Evolutionary conservation across 2,797 vertebrate genomes (phyloP).

Genomic region (Microctenopoma steveboyesi): DNA sequence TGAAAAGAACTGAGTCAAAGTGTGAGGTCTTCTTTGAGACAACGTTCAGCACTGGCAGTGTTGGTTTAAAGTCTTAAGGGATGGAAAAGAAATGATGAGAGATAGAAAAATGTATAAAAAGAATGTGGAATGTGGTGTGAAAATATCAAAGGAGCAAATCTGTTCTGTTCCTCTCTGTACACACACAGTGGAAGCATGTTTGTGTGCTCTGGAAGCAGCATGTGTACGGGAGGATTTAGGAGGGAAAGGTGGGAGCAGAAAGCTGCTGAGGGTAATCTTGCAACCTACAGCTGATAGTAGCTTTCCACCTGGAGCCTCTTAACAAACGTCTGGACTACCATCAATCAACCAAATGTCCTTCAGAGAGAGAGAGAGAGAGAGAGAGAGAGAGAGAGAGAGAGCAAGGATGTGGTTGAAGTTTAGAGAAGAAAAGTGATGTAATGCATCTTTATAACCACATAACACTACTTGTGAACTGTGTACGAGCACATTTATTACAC

Average conservation of each 20-base stretch:
- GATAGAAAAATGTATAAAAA: constrained; percentile 21
- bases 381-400: too few species aligned
- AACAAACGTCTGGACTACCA: constrained; percentile 66
- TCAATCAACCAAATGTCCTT: constrained; percentile 73
- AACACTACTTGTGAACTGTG: neutral
- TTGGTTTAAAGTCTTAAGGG: constrained; percentile 44
- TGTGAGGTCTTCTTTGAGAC: constrained; percentile 35
- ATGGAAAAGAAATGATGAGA: constrained; percentile 11
- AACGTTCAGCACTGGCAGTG: constrained; percentile 21
- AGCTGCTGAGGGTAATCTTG: constrained; percentile 75
- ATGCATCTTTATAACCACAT: constrained; percentile 1
- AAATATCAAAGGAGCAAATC: constrained; percentile 38
- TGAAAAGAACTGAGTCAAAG: constrained; percentile 7
- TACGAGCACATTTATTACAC: neutral
- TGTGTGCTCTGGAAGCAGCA: constrained; percentile 45
- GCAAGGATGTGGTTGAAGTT: constrained; percentile 15
- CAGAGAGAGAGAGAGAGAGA: constrained; percentile 20
- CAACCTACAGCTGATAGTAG: constrained; percentile 73
- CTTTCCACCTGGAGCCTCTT: constrained; percentile 76
- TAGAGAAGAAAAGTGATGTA: constrained; percentile 13
- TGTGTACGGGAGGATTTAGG: constrained; percentile 69
- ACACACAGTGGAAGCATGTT: neutral
- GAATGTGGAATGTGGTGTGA: constrained; percentile 28
- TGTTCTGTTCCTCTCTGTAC: constrained; percentile 27
- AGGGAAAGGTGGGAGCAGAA: constrained; percentile 66